phyloP scores from a whole-genome alignment of 1,140 invertebrate species.

The Drosophila fuyamai region DNA sequence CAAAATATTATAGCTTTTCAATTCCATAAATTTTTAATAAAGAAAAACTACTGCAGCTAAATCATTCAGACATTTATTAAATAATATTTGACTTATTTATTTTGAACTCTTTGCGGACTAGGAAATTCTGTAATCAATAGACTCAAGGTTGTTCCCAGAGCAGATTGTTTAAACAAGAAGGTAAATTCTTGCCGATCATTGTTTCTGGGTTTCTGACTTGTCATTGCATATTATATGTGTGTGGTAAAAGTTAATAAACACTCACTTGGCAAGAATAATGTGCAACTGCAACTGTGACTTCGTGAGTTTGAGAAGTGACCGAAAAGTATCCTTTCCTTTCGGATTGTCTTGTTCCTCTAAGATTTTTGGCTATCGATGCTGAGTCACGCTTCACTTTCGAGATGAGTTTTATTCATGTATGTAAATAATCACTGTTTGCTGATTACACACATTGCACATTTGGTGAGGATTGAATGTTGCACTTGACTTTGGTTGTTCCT shows the following conservation, averaged over 20 bases:
- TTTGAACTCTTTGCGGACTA: background rate
- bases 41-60: background rate
- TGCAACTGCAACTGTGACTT: conserved; percentile 45
- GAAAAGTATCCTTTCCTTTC: conserved; percentile 62
- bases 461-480: conserved; percentile 33
- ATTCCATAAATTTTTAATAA: no score
- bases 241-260: conserved; percentile 52
- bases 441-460: conserved; percentile 60
- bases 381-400: conserved; percentile 58
- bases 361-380: conserved; percentile 38
- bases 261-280: conserved; percentile 63
- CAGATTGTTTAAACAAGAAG: conserved; percentile 6
- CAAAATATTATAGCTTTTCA: no score
- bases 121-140: conserved; percentile 4
- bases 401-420: conserved; percentile 63
- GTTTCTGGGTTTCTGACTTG: conserved; percentile 41
- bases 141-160: conserved; percentile 21
- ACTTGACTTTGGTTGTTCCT: conserved; percentile 52
- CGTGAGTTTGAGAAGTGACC: conserved; percentile 32
- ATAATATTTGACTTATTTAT: conserved; percentile 6
- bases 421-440: conserved; percentile 59
- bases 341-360: conserved; percentile 13
- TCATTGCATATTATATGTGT: conserved; percentile 33
- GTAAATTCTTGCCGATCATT: conserved; percentile 40
- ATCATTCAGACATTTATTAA: background rate